These are phyloP conservation scores for Deroptyus accipitrinus DNA, from an alignment of 2,113 vertebrate genomes.

Conservation along the genomic window DNA sequence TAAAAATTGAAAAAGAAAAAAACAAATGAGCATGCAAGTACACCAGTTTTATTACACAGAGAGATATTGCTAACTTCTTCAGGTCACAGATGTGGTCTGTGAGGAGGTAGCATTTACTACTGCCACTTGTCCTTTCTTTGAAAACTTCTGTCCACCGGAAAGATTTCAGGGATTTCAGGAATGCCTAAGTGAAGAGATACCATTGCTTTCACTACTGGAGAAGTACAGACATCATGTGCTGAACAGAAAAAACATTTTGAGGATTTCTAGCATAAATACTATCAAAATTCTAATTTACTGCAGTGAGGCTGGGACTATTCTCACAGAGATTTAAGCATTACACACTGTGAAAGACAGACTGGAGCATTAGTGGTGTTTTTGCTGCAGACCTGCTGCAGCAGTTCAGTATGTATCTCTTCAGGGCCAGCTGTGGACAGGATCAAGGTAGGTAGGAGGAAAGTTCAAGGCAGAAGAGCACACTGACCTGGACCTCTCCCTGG, in stretches of 20 bases:
- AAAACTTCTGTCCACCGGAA: not conserved
- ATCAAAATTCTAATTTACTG: not conserved
- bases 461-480: not conserved
- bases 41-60: not conserved
- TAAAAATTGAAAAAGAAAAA: conserved; percentile 7
- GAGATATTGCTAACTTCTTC: not conserved
- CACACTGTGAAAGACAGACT: not conserved
- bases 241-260: not conserved
- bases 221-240: accelerated
- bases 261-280: not conserved
- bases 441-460: not conserved
- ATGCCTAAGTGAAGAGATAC: not conserved
- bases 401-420: no score
- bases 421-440: not conserved
- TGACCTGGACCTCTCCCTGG: not conserved
- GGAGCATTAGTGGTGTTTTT: not conserved
- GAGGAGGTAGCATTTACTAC: not conserved
- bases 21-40: not conserved
- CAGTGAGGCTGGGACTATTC: not conserved
- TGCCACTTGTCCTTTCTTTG: not conserved
- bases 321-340: not conserved
- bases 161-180: not conserved
- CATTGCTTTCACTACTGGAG: not conserved
- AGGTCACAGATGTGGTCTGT: not conserved
- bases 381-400: not conserved